Conservation (phyloP, 30 jellyfish, hydroid and myxozoan species). For the Turritopsis dohrnii region DNA sequence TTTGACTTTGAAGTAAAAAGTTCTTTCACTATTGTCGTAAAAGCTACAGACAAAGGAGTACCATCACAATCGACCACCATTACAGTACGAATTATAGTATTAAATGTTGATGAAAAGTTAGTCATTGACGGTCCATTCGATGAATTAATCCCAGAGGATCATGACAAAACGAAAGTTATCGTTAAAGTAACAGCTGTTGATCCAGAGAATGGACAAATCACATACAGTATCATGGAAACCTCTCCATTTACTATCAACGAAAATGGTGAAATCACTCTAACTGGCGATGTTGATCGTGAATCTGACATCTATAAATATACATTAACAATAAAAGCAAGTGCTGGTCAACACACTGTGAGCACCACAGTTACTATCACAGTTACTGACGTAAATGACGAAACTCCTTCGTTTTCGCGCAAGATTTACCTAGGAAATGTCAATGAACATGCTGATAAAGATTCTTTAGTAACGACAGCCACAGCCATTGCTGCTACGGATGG, state of each 20-base stretch:
- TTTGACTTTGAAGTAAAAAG: slow-evolving; percentile 59
- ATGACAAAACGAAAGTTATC: neutral
- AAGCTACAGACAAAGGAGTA: slow-evolving; percentile 66
- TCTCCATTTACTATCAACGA: neutral
- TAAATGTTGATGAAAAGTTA: neutral
- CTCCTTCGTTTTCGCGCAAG: slow-evolving; percentile 47
- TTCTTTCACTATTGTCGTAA: slow-evolving; percentile 36
- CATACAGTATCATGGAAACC: neutral
- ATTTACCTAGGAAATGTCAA: neutral
- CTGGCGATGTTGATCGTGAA: neutral
- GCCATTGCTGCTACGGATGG: neutral
- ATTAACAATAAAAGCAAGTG: slow-evolving; percentile 37
- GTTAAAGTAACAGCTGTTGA: slow-evolving; percentile 11
- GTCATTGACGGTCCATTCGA: slow-evolving; percentile 5
- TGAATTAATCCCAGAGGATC: neutral
- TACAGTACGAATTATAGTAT: slow-evolving; percentile 10
- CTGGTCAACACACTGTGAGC: slow-evolving; percentile 25
- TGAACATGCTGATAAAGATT: slow-evolving; percentile 12
- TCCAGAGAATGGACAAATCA: slow-evolving; percentile 8
- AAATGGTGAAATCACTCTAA: neutral
- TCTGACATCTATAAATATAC: neutral
- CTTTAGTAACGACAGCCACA: neutral
- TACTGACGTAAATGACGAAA: slow-evolving; percentile 68
- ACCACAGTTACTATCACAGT: slow-evolving; percentile 49
- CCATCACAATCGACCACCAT: slow-evolving; percentile 34